Conservation (phyloP, 2,797 vertebrate species). For the Garrulus glandarius region DNA sequence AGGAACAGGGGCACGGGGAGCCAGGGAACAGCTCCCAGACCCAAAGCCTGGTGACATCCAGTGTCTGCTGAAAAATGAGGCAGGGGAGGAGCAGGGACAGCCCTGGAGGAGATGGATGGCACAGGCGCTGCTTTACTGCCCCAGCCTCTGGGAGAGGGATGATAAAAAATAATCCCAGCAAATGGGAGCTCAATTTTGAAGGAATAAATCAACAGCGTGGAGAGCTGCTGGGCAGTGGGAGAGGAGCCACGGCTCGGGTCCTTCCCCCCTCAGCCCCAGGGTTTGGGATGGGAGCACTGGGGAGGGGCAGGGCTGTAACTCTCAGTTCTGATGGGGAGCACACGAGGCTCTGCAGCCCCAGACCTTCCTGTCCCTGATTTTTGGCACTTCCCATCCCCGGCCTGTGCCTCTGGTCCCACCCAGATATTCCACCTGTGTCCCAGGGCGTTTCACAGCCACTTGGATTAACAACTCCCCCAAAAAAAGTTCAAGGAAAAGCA, state of each 20-base stretch:
- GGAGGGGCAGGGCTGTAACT: neutral
- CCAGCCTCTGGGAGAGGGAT: neutral
- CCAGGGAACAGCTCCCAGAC: neutral
- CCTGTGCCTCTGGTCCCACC: neutral
- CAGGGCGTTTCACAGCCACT: neutral
- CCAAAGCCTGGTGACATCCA: neutral
- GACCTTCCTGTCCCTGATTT: neutral
- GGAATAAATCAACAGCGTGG: neutral
- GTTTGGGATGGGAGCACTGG: neutral
- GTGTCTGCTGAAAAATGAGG: neutral
- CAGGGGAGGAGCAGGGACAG: neutral
- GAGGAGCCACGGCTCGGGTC: neutral
- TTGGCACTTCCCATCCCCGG: neutral
- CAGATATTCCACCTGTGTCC: neutral
- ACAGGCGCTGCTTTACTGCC: neutral
- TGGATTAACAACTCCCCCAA: neutral
- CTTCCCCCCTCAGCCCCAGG: neutral
- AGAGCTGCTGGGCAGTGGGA: neutral
- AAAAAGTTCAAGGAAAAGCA: neutral
- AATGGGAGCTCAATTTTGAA: neutral
- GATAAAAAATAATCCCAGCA: neutral
- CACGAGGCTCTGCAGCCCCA: rapidly evolving
- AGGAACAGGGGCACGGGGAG: neutral
- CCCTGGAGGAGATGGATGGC: neutral
- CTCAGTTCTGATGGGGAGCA: neutral